Percentiles rank a stretch among this genome's conserved stretches.
phyloP scores from a whole-genome alignment of 1,140 invertebrate species.

The Zelostemma sp. region DNA sequence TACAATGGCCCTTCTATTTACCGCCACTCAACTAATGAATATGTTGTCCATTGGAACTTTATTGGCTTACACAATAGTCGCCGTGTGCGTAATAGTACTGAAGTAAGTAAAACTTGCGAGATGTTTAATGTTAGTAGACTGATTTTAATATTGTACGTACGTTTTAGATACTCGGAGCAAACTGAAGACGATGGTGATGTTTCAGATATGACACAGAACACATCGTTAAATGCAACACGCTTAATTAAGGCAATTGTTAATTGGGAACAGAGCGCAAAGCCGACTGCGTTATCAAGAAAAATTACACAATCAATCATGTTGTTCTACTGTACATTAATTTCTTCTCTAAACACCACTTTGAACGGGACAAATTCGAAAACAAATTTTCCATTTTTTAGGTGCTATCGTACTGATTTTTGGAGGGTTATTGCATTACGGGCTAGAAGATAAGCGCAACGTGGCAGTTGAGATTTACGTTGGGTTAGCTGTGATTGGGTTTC shows the following conservation, averaged over 20 bases:
- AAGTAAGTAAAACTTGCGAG: constrained; percentile 69
- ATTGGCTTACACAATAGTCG: constrained; percentile 92
- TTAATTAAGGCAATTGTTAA: constrained; percentile 70
- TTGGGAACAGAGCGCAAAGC: constrained; percentile 72
- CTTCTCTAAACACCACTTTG: too few relatives aligned
- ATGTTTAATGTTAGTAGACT: too few relatives aligned
- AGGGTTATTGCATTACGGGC: neutral
- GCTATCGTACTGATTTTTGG: neutral
- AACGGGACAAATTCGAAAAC: too few relatives aligned
- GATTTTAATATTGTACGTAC: too few relatives aligned
- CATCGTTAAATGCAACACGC: too few relatives aligned
- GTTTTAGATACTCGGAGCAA: too few relatives aligned
- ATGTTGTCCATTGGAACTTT: constrained; percentile 97
- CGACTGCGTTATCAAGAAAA: constrained; percentile 71
- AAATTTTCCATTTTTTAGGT: too few relatives aligned
- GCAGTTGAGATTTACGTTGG: too few relatives aligned
- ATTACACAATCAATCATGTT: constrained; percentile 74
- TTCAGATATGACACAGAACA: too few relatives aligned
- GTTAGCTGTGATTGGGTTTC: too few relatives aligned
- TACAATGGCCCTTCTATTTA: constrained; percentile 89
- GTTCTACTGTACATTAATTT: constrained; percentile 68
- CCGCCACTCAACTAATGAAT: constrained; percentile 89
- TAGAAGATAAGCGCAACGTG: neutral
- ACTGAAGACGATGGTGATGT: too few relatives aligned
- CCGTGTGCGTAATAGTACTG: constrained; percentile 88